Evolutionary conservation across 1,140 invertebrate genomes (phyloP).

Genomic region (Mesaphorura yosii): DNA sequence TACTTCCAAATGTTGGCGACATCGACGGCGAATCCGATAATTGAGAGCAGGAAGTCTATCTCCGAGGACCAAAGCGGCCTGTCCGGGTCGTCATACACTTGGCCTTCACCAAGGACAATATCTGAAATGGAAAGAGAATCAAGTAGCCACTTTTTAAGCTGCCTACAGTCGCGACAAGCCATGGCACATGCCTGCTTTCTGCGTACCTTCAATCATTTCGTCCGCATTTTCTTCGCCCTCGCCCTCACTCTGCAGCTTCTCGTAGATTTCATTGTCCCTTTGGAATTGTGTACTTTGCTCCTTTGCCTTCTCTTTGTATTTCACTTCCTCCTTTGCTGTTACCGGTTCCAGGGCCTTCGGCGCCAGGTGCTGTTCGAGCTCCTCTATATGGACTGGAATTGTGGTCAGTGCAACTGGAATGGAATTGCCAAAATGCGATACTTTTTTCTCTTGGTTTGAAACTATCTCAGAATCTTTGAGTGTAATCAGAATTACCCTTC

Average conservation of each 20-base stretch:
- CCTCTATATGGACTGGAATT: neutral
- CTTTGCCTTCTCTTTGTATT: neutral
- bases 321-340: neutral
- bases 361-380: neutral
- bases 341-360: neutral
- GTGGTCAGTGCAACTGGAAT: neutral
- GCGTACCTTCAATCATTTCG: neutral
- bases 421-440: neutral
- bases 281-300: neutral
- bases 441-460: neutral
- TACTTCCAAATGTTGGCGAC: slow-evolving; percentile 81
- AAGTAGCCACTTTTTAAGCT: neutral
- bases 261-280: too few relatives aligned
- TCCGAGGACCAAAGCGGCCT: slow-evolving; percentile 23
- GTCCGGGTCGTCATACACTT: slow-evolving; percentile 4
- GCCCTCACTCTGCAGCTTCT: too few relatives aligned
- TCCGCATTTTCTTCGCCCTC: neutral
- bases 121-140: neutral
- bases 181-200: neutral
- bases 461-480: neutral
- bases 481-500: neutral
- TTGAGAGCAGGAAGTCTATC: slow-evolving; percentile 77
- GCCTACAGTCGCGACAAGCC: neutral
- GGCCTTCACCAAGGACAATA: neutral
- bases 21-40: slow-evolving; percentile 84